Evolutionary conservation across 2,888 invertebrate species (phyloP).

Genomic region (Drosophila seclusa): DNA sequence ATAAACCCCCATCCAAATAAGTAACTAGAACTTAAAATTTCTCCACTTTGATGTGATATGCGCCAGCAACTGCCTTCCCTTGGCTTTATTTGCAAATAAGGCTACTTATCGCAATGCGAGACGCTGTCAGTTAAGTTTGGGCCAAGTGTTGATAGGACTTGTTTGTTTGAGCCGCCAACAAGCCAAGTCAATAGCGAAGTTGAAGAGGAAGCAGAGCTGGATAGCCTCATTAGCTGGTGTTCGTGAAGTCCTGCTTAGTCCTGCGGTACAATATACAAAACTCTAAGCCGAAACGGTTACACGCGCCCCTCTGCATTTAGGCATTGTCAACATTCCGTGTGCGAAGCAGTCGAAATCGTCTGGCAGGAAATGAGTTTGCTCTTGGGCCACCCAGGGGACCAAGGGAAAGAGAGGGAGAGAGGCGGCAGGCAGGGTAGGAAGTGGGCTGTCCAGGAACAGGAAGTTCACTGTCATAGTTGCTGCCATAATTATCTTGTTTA

Average conservation of each 20-base stretch:
- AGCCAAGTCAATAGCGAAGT: slow-evolving; percentile 68
- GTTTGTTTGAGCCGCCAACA: slow-evolving; percentile 65
- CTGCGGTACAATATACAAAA: slow-evolving; percentile 39
- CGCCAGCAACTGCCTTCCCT: not conserved
- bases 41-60: slow-evolving; percentile 26
- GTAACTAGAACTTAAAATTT: slow-evolving; percentile 1
- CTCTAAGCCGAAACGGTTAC: slow-evolving; percentile 42
- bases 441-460: slow-evolving; percentile 60
- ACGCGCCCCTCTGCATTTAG: slow-evolving; percentile 6
- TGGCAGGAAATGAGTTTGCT: slow-evolving; percentile 80
- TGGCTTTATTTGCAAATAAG: not conserved
- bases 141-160: slow-evolving; percentile 47
- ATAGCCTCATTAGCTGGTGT: slow-evolving; percentile 60
- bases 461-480: slow-evolving; percentile 80
- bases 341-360: slow-evolving; percentile 65
- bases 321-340: slow-evolving; percentile 76
- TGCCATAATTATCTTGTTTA: slow-evolving; percentile 82
- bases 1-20: slow-evolving; percentile 6
- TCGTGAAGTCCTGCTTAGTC: slow-evolving; percentile 18
- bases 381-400: slow-evolving; percentile 40
- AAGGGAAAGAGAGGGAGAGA: not conserved
- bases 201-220: slow-evolving; percentile 12
- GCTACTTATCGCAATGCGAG: not conserved
- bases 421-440: not conserved
- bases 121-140: slow-evolving; percentile 15